Conservation (phyloP, 2,113 vertebrate genomes). For the Planiliza haematocheilus region DNA sequence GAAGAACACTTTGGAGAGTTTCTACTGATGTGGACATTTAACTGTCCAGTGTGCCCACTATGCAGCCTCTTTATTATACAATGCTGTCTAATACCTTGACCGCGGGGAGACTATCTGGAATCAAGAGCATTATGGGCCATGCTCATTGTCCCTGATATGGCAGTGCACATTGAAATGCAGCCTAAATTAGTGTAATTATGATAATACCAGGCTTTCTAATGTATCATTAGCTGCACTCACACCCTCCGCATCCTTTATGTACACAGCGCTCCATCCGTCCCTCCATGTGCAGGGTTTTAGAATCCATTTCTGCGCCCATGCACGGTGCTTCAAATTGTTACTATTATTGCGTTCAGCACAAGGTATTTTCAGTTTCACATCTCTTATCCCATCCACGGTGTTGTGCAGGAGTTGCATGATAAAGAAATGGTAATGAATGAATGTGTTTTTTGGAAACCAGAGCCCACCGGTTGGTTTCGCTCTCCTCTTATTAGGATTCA, state of each 20-base stretch:
- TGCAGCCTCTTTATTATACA: slow-evolving; percentile 37
- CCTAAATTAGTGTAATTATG: slow-evolving; percentile 78
- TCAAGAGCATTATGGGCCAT: slow-evolving; percentile 55
- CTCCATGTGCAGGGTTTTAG: slow-evolving; percentile 40
- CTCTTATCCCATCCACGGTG: slow-evolving; percentile 14
- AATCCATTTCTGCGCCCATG: slow-evolving; percentile 52
- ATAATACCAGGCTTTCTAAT: slow-evolving; percentile 74
- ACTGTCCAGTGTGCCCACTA: slow-evolving; percentile 10
- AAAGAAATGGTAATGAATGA: slow-evolving; percentile 59
- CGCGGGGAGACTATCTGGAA: slow-evolving; percentile 52
- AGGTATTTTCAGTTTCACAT: slow-evolving; percentile 54
- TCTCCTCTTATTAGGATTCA: slow-evolving; percentile 62
- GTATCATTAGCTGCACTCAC: slow-evolving; percentile 76
- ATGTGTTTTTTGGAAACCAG: slow-evolving; percentile 49
- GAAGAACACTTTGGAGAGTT: slow-evolving; percentile 14
- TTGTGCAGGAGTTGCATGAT: slow-evolving; percentile 45
- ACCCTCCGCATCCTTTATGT: slow-evolving; percentile 53
- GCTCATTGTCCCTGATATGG: slow-evolving; percentile 73
- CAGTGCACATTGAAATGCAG: slow-evolving; percentile 61
- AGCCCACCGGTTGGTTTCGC: slow-evolving; percentile 46
- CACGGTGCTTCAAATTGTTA: slow-evolving; percentile 37
- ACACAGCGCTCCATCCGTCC: slow-evolving; percentile 34
- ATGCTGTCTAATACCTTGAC: slow-evolving; percentile 45
- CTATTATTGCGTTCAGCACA: slow-evolving; percentile 58
- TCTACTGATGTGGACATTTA: slow-evolving; percentile 12